These are phyloP conservation scores for Amblyopsis hoosieri DNA, from an alignment of 2,797 vertebrate genomes.

Conservation along the genomic window DNA sequence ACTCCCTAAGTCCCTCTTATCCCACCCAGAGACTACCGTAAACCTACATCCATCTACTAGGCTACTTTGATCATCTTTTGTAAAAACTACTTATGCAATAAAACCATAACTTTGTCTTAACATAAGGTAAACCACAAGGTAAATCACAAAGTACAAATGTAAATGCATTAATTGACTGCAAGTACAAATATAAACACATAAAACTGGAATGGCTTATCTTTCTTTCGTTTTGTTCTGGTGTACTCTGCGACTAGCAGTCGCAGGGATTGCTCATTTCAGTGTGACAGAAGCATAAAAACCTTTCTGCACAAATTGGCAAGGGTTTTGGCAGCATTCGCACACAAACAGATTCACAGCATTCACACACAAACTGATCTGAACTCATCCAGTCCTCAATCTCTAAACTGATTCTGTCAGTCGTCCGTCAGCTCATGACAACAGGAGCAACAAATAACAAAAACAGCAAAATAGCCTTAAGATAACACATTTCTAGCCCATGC, in stretches of 20 bases:
- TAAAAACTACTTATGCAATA: too few relatives aligned
- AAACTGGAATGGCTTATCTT: too few relatives aligned
- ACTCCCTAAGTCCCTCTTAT: constrained; percentile 1
- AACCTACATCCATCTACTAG: background rate
- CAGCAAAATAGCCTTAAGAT: too few relatives aligned
- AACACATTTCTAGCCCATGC: too few relatives aligned
- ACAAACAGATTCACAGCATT: constrained; percentile 21
- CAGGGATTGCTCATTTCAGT: constrained; percentile 43
- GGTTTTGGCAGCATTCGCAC: constrained; percentile 40
- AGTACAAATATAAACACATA: too few relatives aligned
- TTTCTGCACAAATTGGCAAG: constrained; percentile 34
- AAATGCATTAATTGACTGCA: too few relatives aligned
- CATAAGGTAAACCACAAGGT: too few relatives aligned
- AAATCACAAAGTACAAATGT: too few relatives aligned
- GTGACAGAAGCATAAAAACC: too few relatives aligned
- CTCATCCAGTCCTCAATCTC: background rate
- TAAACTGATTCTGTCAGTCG: background rate
- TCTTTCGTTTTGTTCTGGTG: background rate
- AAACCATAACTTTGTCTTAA: too few relatives aligned
- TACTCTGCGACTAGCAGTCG: background rate
- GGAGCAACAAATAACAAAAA: too few relatives aligned
- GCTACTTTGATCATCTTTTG: background rate
- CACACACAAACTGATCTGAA: background rate
- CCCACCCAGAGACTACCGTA: background rate
- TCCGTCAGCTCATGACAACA: background rate